Evolutionary conservation across 2,888 invertebrate species (phyloP), one percentile per base, ranked within the genome.

Genomic region (Conistra vaccinii): DNA sequence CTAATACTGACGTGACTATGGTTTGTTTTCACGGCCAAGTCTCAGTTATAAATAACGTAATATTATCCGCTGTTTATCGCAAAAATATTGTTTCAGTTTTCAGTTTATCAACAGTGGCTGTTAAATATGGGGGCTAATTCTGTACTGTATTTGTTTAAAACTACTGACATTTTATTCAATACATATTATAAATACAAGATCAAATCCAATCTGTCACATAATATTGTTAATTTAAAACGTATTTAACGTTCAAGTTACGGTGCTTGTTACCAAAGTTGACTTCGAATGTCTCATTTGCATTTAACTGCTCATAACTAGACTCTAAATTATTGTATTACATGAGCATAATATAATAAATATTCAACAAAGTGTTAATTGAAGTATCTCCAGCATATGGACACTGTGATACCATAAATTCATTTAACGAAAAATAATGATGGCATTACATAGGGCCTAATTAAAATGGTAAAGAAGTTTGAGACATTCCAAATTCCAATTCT

Each of bases 201-300:
- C 62, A 60, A 82, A 69, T 69, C 29, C 14, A 61, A 60, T 60
- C 20, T 70, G 70, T 35, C 60, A 66, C 29, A 65, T 69, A 72
- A 45, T 63, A 57, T 58, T 6, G 57, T 73, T 78, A 79, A 66
- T 79, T 61, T 81, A 78, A 55, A 63, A 67, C 55, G 45, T 60
- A 69, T 77, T 67, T 45, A 70, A 60, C 23, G 62, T 23, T 35
- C 39, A 63, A 75, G 48, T 65, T 68, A 63, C 29, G 32, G 6
- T 5, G 2, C 26, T 45, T 17, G 32, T 71, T 53, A 74, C 63
- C 35, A 69, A 76, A 69, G 57, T 70, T 69, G 60, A 63, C 17
- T 62, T 42, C 26, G 32, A 80, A 79, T 42, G 68, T n/a, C 76
- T 83, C 65, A 80, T 82, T 82, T 45, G 72, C 83, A 82, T 83